These are phyloP conservation scores for Eurois occulta DNA, from an alignment of 2,888 invertebrate species.

Conservation along the genomic window DNA sequence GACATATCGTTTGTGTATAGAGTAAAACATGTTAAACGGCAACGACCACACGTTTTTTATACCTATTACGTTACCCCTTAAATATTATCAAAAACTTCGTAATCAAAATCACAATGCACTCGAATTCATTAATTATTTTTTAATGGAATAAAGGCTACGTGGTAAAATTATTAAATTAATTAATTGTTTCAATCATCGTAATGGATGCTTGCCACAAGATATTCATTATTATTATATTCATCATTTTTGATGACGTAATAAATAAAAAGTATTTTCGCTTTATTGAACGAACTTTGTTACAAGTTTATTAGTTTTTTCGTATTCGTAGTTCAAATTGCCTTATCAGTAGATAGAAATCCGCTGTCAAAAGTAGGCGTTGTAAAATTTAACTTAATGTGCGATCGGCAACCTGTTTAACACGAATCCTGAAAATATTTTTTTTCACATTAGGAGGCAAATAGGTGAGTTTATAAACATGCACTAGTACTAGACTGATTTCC, in stretches of 20 bases:
- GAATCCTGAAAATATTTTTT: too few species aligned
- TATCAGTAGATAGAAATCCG: not conserved
- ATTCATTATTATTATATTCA: conserved; percentile 41
- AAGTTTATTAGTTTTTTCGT: not conserved
- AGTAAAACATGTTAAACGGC: not conserved
- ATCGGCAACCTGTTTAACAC: not conserved
- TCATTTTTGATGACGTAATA: conserved; percentile 13
- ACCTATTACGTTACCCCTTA: not conserved
- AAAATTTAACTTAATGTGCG: not conserved
- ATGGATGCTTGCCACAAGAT: conserved; percentile 9
- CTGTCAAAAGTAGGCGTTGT: not conserved
- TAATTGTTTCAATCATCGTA: conserved; percentile 18
- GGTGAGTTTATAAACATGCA: not conserved
- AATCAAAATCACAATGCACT: conserved; percentile 3
- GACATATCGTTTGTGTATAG: not conserved
- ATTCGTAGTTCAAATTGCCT: not conserved
- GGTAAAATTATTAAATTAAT: conserved; percentile 36
- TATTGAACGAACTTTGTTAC: conserved; percentile 2
- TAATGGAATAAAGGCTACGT: conserved; percentile 13
- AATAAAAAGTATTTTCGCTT: conserved; percentile 5
- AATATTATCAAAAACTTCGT: not conserved
- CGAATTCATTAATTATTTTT: conserved; percentile 27
- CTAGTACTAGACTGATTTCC: not conserved
- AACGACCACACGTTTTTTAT: not conserved
- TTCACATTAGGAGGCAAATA: too few species aligned